Percentiles rank a stretch among this genome's conserved stretches.
Conservation (phyloP, 2,113 vertebrate genomes). For the Dendrocopos noguchii region DNA sequence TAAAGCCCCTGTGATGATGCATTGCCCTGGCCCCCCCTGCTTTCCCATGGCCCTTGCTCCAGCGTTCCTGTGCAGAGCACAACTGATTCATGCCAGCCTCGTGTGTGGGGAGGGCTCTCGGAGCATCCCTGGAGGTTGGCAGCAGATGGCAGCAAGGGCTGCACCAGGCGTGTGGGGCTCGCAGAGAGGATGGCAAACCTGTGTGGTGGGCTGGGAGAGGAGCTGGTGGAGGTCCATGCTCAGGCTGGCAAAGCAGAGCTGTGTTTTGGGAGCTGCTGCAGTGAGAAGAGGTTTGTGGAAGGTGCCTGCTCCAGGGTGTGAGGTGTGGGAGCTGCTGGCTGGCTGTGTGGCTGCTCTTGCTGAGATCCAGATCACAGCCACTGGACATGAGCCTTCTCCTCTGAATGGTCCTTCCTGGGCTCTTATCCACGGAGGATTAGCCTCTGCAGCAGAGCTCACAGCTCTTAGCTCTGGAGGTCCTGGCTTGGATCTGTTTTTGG, state of each 20-base stretch:
- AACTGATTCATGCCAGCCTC: neutral
- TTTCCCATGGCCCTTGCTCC: constrained; percentile 39
- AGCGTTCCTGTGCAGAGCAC: constrained; percentile 16
- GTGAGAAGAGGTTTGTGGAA: rapidly evolving
- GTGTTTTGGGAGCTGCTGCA: neutral
- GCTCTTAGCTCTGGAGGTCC: neutral
- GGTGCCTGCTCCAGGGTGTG: rapidly evolving
- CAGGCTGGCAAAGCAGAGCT: neutral
- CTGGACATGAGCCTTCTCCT: neutral
- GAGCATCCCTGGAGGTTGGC: neutral
- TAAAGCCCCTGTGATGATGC: constrained; percentile 50
- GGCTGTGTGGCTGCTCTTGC: rapidly evolving
- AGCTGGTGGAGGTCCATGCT: rapidly evolving
- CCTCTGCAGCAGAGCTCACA: neutral
- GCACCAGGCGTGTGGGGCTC: rapidly evolving
- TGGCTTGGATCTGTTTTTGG: neutral
- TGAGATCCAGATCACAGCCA: neutral
- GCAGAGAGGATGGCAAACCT: rapidly evolving
- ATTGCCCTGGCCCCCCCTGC: constrained; percentile 23
- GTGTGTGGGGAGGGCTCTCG: neutral
- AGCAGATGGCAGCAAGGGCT: neutral
- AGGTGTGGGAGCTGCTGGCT: neutral
- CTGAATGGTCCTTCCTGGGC: rapidly evolving
- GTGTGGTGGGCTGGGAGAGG: neutral
- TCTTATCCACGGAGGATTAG: neutral